phyloP scores from a whole-genome alignment of 2,113 vertebrate genomes.

The Oxygymnocypris stewartii region DNA sequence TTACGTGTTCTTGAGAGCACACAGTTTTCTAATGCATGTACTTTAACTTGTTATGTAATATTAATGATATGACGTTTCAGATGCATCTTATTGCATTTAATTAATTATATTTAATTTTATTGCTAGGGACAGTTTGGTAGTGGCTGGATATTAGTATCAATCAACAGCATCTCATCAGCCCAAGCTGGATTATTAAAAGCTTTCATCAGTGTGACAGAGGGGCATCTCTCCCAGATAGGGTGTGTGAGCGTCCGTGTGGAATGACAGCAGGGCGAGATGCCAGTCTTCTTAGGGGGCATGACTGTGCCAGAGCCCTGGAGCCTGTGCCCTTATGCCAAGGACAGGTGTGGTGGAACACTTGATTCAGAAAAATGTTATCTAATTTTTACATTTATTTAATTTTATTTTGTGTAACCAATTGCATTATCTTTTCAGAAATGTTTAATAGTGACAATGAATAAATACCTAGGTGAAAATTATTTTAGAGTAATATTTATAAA shows the following conservation, averaged over 20 bases:
- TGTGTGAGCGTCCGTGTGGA: constrained; percentile 45
- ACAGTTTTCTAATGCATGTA: too few relatives aligned
- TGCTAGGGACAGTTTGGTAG: too few relatives aligned
- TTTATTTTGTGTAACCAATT: neutral
- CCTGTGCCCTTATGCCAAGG: constrained; percentile 55
- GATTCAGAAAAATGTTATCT: neutral
- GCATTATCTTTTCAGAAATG: neutral
- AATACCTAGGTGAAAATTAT: neutral
- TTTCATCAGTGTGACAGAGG: constrained; percentile 56
- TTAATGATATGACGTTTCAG: too few relatives aligned
- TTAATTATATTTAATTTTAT: too few relatives aligned
- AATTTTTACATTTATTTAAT: neutral
- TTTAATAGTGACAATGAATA: neutral
- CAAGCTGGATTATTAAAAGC: constrained; percentile 57
- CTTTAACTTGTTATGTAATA: too few relatives aligned
- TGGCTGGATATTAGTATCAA: constrained; percentile 12
- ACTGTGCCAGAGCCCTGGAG: constrained; percentile 51
- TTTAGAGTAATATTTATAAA: neutral
- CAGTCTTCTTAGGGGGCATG: constrained; percentile 48
- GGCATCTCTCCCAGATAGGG: constrained; percentile 38
- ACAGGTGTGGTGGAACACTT: constrained; percentile 46
- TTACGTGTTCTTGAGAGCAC: too few relatives aligned
- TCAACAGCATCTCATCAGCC: constrained; percentile 59
- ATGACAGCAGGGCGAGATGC: constrained; percentile 50
- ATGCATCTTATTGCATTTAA: too few relatives aligned